Evolutionary conservation across 2,797 vertebrate genomes (phyloP), one percentile per base, ranked within the genome.

Genomic region (Typhlichthys eigenmanni): DNA sequence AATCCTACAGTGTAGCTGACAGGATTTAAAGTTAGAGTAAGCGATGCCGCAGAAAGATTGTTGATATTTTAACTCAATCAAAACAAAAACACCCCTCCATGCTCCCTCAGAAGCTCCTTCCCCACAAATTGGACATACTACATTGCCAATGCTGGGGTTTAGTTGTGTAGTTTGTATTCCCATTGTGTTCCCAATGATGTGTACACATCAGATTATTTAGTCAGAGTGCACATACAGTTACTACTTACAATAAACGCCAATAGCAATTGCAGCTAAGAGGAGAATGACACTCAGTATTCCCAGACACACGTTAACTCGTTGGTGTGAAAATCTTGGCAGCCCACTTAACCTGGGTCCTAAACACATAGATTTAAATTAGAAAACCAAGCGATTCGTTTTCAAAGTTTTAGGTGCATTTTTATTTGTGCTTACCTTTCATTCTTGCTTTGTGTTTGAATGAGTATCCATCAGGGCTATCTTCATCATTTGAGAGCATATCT

Each of bases 181-280:
- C 24, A 24, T 24, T 24, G 24, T 24, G 24, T 24, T 24, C 24
- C 24, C 24, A 24, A 24, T 24, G 3, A 24, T 24, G 24, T 24
- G 24, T 24, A 24, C 24, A 24, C 24, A 2, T 1, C 24, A 24
- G 24, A 24, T 24, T 24, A 24, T 24, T 24, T 24, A 4, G 24
- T 24, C 24, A 24, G 24, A 24, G 24, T 24, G 24, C 24, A 24
- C 24, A 24, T 24, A 24, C 19, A 24, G 19, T 24, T 2, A 2
- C 19, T 24, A 85, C 83, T 85, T 34, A 85, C 87, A 85, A 59
- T 75, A 69, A 70, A 80, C 65, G 55, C 83, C 78, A 55, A 85
- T 60, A 52, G 74, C 76, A 52, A 85, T 29, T 58, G 83, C 69
- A 55, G 66, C 58, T 47, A 81, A 16, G 12, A 85, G 6, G 54